These are phyloP conservation scores for Anagrus nilaparvatae DNA, from an alignment of 1,140 invertebrate species.

Conservation along the genomic window DNA sequence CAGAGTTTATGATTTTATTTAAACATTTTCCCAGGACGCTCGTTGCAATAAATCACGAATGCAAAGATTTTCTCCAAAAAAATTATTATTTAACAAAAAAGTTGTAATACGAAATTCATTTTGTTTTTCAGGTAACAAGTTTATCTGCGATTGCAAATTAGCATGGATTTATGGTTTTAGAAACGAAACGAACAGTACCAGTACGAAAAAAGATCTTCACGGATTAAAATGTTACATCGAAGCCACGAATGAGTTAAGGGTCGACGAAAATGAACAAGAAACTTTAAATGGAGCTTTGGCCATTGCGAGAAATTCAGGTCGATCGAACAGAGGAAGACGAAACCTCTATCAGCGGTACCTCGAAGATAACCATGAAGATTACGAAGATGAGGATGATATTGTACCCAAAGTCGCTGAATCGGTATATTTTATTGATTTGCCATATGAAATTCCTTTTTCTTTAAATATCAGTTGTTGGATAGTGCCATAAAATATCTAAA, in stretches of 20 bases:
- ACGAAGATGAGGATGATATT: constrained; percentile 23
- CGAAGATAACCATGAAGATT: no score
- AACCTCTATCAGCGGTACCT: no score
- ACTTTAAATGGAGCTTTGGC: constrained; percentile 26
- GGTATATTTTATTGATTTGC: no score
- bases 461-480: no score
- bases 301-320: constrained; percentile 27
- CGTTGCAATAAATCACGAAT: no score
- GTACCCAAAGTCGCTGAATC: no score
- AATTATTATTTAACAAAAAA: background rate
- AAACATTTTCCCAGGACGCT: no score
- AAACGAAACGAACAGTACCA: constrained; percentile 60
- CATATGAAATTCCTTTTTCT: no score
- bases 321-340: no score
- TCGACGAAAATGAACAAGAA: constrained; percentile 26
- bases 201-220: constrained; percentile 54
- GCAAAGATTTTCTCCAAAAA: background rate
- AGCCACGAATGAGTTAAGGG: constrained; percentile 26
- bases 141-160: constrained; percentile 67
- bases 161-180: constrained; percentile 63
- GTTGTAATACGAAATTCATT: no score
- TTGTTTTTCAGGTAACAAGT: constrained; percentile 58
- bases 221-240: constrained; percentile 58
- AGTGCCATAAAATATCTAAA: no score
- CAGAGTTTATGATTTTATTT: no score